Percentiles rank a stretch among this genome's conserved stretches.
Evolutionary conservation across 2,113 vertebrate genomes (phyloP).

Genomic region (Cavia porcellus): DNA sequence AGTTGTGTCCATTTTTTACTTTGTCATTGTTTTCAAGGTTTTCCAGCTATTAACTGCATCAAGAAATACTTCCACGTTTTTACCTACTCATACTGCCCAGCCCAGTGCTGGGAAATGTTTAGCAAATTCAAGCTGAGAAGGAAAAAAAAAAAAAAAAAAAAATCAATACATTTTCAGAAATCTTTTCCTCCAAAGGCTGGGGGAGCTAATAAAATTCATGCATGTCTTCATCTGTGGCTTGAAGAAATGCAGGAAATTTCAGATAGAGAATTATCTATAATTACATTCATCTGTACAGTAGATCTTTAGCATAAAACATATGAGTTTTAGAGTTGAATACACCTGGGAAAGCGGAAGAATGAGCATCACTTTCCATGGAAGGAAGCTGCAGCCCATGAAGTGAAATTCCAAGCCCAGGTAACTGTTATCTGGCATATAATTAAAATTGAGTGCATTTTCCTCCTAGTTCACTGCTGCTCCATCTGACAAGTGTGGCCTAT

Average conservation of each 20-base stretch:
- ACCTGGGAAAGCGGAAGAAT: background rate
- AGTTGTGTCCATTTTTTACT: background rate
- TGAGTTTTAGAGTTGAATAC: background rate
- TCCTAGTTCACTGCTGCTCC: background rate
- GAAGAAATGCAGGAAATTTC: slow-evolving; percentile 34
- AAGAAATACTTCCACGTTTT: slow-evolving; percentile 7
- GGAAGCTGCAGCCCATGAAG: background rate
- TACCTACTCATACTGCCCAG: background rate
- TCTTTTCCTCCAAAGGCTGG: background rate
- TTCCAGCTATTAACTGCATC: background rate
- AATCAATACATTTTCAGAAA: background rate
- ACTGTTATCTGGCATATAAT: background rate
- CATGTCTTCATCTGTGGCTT: background rate
- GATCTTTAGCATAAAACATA: background rate
- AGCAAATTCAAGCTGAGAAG: background rate
- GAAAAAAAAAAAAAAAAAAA: too few species aligned
- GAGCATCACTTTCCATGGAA: background rate
- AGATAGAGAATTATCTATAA: slow-evolving; percentile 6
- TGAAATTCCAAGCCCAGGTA: background rate
- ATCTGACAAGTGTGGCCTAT: background rate
- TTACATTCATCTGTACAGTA: background rate
- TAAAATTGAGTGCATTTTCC: background rate
- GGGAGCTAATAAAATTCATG: slow-evolving; percentile 40
- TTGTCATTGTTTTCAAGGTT: slow-evolving; percentile 13
- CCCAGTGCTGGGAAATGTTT: background rate